These are phyloP conservation scores for Aepyceros melampus DNA, from an alignment of 2,113 vertebrate genomes.

Conservation along the genomic window DNA sequence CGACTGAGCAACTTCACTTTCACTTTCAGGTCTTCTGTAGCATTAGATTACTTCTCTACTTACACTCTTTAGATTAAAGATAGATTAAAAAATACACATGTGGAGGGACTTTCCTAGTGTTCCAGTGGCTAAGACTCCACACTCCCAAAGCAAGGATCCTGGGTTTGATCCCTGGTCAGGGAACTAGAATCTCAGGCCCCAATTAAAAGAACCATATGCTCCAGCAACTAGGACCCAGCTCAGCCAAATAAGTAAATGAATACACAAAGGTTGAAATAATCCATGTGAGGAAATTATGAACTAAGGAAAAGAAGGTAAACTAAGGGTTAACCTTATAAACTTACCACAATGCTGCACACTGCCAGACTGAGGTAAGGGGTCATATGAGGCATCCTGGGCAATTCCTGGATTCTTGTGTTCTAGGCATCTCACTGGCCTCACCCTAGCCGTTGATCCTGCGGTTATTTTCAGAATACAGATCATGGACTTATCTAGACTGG, in stretches of 20 bases:
- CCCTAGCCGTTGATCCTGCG: background rate
- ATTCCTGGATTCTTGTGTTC: background rate
- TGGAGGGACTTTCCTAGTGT: background rate
- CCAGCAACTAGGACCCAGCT: background rate
- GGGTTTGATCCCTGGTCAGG: background rate
- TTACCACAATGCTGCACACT: background rate
- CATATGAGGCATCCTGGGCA: no score
- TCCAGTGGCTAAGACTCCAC: background rate
- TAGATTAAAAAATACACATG: background rate
- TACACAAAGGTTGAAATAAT: background rate
- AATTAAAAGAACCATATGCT: background rate
- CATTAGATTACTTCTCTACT: background rate
- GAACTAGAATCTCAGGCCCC: background rate
- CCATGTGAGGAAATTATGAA: background rate
- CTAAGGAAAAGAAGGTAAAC: background rate
- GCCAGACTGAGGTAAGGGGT: background rate
- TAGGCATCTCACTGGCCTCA: background rate
- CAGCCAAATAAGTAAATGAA: background rate
- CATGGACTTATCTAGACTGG: background rate
- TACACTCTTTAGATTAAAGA: background rate
- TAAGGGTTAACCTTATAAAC: background rate
- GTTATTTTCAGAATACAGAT: background rate
- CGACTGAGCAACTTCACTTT: no score
- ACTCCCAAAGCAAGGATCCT: background rate
- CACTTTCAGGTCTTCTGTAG: background rate